These are phyloP conservation scores for Uropetala carovei DNA, from an alignment of 2,888 invertebrate genomes.

Conservation along the genomic window DNA sequence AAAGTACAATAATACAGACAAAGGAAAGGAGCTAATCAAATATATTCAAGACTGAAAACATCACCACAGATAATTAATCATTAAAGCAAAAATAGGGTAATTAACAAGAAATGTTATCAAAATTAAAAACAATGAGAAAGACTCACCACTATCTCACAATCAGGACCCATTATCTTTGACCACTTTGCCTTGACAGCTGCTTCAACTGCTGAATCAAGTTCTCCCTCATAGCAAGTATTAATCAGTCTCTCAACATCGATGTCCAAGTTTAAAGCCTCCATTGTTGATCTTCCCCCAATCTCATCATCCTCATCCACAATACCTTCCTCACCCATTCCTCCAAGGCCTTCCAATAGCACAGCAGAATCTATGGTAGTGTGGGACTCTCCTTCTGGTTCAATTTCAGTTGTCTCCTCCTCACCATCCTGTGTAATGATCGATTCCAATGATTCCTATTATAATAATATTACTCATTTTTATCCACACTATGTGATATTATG, in stretches of 20 bases:
- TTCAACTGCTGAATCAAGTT: constrained; percentile 84
- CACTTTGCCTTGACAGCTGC: constrained; percentile 82
- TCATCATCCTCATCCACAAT: neutral
- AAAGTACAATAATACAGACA: too few species aligned
- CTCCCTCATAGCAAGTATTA: constrained; percentile 75
- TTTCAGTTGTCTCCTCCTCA: constrained; percentile 75
- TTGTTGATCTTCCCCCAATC: neutral
- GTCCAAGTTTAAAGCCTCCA: constrained; percentile 80
- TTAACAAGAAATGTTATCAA: constrained; percentile 12
- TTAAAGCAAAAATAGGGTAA: neutral
- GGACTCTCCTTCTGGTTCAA: constrained; percentile 88
- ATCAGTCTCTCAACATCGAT: constrained; percentile 79
- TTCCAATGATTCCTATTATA: too few species aligned
- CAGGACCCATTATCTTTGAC: constrained; percentile 85
- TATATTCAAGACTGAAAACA: too few species aligned
- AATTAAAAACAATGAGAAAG: constrained; percentile 31
- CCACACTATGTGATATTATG: too few species aligned
- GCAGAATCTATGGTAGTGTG: constrained; percentile 88
- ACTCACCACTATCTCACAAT: constrained; percentile 90
- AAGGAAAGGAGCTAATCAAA: too few species aligned
- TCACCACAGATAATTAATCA: neutral
- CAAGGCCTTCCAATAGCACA: constrained; percentile 77
- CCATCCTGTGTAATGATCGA: constrained; percentile 77
- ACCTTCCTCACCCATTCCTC: constrained; percentile 66
- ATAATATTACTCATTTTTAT: too few species aligned